Evolutionary conservation across 2,888 invertebrate genomes (phyloP).

Genomic region (Druceiella hillmani): DNA sequence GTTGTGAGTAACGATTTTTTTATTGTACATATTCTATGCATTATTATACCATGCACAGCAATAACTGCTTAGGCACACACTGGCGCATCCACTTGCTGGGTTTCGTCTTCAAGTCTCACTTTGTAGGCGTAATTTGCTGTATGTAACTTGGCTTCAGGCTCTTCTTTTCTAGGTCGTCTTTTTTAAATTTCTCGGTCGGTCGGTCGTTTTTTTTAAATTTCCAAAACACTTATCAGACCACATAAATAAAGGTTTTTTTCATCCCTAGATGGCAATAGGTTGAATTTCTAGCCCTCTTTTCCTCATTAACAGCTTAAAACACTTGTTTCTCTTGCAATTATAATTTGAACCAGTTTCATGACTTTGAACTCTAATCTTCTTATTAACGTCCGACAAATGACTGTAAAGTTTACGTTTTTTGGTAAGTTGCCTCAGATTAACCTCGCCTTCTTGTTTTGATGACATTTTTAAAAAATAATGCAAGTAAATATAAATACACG

Average conservation of each 20-base stretch:
- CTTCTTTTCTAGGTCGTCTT: conserved; percentile 14
- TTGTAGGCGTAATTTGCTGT: conserved; percentile 13
- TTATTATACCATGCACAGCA: conserved; percentile 15
- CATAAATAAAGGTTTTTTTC: too few relatives aligned
- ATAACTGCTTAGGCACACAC: conserved; percentile 12
- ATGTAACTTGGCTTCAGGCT: conserved; percentile 16
- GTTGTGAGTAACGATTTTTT: too few relatives aligned
- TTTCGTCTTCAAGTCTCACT: conserved; percentile 13
- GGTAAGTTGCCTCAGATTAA: conserved; percentile 14
- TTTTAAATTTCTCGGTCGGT: too few relatives aligned
- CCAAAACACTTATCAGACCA: conserved; percentile 14
- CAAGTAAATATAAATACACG: conserved; percentile 10
- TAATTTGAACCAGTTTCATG: conserved; percentile 9
- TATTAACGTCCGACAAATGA: conserved; percentile 17
- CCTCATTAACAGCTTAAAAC: conserved; percentile 14
- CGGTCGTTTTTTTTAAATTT: conserved; percentile 16
- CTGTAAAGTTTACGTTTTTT: conserved; percentile 18
- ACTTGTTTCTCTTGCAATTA: conserved; percentile 16
- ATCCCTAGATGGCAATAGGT: conserved; percentile 12
- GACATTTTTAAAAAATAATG: conserved; percentile 8
- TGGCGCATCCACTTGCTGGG: conserved; percentile 12
- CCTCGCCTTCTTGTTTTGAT: conserved; percentile 12
- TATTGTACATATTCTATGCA: conserved; percentile 14
- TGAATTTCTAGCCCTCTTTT: conserved; percentile 14
- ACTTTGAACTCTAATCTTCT: conserved; percentile 15